Evolutionary conservation across 1,140 invertebrate genomes (phyloP), one percentile per base, ranked within the genome.

Genomic region (Drosophila varians): DNA sequence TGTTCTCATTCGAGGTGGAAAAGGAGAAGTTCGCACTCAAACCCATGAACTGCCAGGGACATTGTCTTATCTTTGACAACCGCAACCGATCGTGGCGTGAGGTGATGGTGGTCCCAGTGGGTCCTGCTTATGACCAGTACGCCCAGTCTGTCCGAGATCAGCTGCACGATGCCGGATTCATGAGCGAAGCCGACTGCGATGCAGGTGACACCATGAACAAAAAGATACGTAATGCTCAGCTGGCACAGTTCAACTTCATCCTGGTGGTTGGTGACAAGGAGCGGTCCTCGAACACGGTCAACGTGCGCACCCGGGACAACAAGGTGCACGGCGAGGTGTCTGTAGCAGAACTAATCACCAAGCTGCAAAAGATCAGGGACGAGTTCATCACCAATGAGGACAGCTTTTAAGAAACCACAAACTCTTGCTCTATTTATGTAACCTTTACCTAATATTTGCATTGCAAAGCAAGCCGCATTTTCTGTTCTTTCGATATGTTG

Each of bases 11-110:
- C 92, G 98, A 99, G 64, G 94, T 98, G 0, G 99, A 99, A 91
- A 99, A 99, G 90, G 98, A 99, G 91, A 97, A 94, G n/a, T 99
- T 96, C 92, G 99, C 97, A 0, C 92, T 99, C 54, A 99, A 99
- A 90, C 99, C 99, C 0, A 99, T 99, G 99, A 99, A 99, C 91
- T 99, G 99, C 90, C 99, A 98, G 0, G 98, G 98, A 1, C 98
- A 99, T 92, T 99, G 97, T 91, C 82, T 99, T 6, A 97, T 99
- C 89, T 99, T 98, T 92, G 96, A 96, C 88, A 94, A 96, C 71
- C 93, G 96, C 43, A 94, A 93, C 0, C 94, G 98, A 23, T 99
- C 98, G 0, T 99, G 98, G 97, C 94, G 97, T 38, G 98, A 99
- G 92, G 95, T 94, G 1, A 96, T 98, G 93, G 95, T 99, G 9